Evolutionary conservation across 2,888 invertebrate species (phyloP).

Genomic region (Oscheius onirici): DNA sequence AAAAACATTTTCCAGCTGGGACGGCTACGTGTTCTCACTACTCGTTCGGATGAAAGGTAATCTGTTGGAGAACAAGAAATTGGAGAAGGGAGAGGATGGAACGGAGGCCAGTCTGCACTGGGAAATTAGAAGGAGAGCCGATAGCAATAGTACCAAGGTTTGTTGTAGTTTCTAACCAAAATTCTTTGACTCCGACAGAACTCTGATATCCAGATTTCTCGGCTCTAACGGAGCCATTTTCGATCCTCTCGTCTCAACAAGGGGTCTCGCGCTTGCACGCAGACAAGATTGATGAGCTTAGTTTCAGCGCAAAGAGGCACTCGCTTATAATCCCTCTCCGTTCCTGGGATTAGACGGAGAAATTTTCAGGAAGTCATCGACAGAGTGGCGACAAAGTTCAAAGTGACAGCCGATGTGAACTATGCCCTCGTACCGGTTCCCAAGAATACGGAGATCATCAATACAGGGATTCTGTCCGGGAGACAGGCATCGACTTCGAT

Average conservation of each 20-base stretch:
- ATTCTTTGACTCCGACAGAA: no score
- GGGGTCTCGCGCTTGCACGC: no score
- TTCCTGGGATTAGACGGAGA: no score
- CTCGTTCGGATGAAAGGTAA: slow-evolving; percentile 38
- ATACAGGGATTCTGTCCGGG: slow-evolving; percentile 66
- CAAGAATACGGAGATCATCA: slow-evolving; percentile 59
- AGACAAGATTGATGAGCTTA: not conserved
- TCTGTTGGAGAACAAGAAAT: slow-evolving; percentile 24
- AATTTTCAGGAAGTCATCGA: slow-evolving; percentile 24
- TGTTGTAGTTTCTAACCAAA: not conserved
- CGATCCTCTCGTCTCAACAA: no score
- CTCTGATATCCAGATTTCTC: not conserved
- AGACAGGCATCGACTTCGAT: slow-evolving; percentile 57
- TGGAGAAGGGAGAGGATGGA: slow-evolving; percentile 28
- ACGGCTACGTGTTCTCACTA: slow-evolving; percentile 49
- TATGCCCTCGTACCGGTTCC: slow-evolving; percentile 43
- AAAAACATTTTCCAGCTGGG: slow-evolving; percentile 41
- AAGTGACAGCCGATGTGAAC: slow-evolving; percentile 44
- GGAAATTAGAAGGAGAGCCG: slow-evolving; percentile 25
- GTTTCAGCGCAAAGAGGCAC: not conserved
- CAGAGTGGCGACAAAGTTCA: slow-evolving; percentile 53
- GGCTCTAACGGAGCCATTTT: not conserved
- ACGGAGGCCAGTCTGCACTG: slow-evolving; percentile 30
- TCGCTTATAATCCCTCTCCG: slow-evolving; percentile 23
- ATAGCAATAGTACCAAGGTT: slow-evolving; percentile 24